Base-by-base conservation (phyloP, 1,140 invertebrate species). In the Saxidomus purpurata region DNA sequence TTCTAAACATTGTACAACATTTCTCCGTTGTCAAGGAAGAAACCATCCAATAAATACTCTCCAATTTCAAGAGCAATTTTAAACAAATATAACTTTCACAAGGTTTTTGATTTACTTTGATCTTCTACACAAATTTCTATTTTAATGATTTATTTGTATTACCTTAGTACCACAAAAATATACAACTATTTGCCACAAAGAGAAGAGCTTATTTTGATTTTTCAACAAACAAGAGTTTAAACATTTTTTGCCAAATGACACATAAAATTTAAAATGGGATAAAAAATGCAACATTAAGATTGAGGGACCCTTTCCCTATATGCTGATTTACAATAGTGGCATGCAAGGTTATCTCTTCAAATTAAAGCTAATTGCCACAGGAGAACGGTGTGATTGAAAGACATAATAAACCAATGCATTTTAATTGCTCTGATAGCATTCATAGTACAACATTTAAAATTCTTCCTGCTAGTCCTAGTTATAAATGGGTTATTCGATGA, bases 21-120 rank as follows among this genome's bases (percentile, higher is more conserved):
- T 71, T 38, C 34, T 38, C 34, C 17, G 67, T 71, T 71, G 67
- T 71, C 67, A 71, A 71, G 67, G 67, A 71, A 63, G 59, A 63
- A 11, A 40, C 28, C 34, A 38, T 71, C 67, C 1, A 1, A 40
- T 71, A 34, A 38, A 71, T 71, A 28, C 67, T 19, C 15, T 28
- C 25, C 22, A 15, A 38, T 19, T 28, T 28, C 34, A 71, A 38
- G 67, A 71, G 34, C 67, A 71, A 71, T 71, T 71, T 71, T 71
- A n/a, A 19, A 40, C 36, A 71, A 36, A 71, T 40, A 71, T 36
- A 71, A 71, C 67, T 71, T 71, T 40, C 34, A 36, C 15, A 36
- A 9, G 2, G 17, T 38, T 59, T 59, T 71, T 71, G 36, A 36
- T 71, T 36, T 71, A 71, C 67, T 38, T 71, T 71, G 67, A 71